These are phyloP conservation scores for Sturnus vulgaris DNA, from an alignment of 2,113 vertebrate genomes.

Conservation along the genomic window DNA sequence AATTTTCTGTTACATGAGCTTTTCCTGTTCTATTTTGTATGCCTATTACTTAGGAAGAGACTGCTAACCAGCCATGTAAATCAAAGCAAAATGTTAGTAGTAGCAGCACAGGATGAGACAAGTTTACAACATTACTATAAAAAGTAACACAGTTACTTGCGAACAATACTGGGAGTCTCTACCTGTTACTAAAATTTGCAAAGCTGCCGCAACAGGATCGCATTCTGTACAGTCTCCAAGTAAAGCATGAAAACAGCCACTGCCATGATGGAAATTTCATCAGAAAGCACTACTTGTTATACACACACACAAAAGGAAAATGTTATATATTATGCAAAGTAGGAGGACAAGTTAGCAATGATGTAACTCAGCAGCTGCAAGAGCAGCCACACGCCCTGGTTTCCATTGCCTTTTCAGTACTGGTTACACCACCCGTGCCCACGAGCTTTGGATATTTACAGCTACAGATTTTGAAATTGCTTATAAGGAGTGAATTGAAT, in stretches of 20 bases:
- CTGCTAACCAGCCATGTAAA: neutral
- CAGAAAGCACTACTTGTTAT: neutral
- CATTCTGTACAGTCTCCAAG: neutral
- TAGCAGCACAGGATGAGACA: neutral
- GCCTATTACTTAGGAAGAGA: neutral
- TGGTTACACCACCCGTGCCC: accelerated
- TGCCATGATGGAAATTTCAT: neutral
- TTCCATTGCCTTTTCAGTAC: neutral
- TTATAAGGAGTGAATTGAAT: neutral
- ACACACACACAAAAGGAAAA: neutral
- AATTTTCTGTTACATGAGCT: neutral
- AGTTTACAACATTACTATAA: neutral
- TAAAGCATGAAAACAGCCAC: neutral
- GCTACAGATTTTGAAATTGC: neutral
- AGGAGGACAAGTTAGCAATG: neutral
- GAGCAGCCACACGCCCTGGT: neutral
- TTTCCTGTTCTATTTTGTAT: neutral
- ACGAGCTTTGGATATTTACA: neutral
- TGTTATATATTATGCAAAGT: neutral
- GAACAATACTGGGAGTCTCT: neutral
- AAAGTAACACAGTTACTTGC: neutral
- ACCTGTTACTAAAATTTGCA: neutral
- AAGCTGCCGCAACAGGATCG: neutral
- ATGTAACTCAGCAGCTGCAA: neutral
- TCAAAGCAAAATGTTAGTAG: neutral